Evolutionary conservation across 2,113 vertebrate species (phyloP).

Genomic region (Silurus meridionalis): DNA sequence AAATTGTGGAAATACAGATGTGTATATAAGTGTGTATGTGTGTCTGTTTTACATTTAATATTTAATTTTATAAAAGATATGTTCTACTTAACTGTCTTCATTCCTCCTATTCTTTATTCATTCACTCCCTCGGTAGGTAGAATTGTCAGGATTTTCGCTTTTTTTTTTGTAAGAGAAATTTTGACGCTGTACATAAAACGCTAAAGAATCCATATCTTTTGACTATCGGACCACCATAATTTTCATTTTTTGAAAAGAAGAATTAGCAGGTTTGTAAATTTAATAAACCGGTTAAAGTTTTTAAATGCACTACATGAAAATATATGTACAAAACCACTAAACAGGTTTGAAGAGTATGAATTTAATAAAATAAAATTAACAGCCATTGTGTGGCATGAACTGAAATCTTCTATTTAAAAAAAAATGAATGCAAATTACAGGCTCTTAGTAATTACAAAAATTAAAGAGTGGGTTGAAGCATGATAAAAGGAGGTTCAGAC

Average conservation of each 20-base stretch:
- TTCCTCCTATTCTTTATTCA: no score
- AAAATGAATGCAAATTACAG: conserved; percentile 18
- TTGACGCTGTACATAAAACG: no score
- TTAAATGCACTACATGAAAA: background rate
- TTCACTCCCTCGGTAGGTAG: no score
- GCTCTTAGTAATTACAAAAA: conserved; percentile 19
- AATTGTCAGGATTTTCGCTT: no score
- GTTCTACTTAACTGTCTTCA: no score
- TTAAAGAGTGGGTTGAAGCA: conserved; percentile 23
- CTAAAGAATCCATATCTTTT: no score
- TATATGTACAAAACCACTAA: background rate
- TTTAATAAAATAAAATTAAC: conserved; percentile 9
- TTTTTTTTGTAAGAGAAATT: no score
- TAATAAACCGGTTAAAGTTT: background rate
- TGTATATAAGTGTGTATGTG: no score
- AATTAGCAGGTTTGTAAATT: background rate
- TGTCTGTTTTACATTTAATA: no score
- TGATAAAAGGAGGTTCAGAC: conserved; percentile 44
- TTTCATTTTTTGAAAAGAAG: background rate
- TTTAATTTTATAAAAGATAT: no score
- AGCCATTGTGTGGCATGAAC: background rate
- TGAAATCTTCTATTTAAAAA: background rate
- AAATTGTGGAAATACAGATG: no score
- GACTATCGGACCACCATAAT: no score
- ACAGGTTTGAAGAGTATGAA: background rate